Percentiles rank a stretch among this genome's conserved stretches.
Conservation (phyloP, 2,888 invertebrate species). For the Crossocerus cetratus region DNA sequence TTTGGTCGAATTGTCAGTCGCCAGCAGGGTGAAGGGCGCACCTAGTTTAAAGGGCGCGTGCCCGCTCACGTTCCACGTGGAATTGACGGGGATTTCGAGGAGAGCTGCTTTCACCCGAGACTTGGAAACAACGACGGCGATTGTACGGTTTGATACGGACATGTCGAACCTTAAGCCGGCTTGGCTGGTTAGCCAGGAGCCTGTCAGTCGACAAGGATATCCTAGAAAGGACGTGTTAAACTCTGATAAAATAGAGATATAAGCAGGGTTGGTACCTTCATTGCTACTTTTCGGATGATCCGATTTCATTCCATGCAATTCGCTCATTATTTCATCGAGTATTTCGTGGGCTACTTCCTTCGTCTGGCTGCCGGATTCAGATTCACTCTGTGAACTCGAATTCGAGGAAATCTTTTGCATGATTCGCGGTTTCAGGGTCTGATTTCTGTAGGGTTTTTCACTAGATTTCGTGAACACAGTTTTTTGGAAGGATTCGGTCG, state of each 20-base stretch:
- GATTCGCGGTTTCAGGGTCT: too few species aligned
- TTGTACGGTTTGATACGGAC: slow-evolving; percentile 58
- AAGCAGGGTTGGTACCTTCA: slow-evolving; percentile 2
- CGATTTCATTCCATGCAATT: slow-evolving; percentile 61
- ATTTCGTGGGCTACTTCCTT: slow-evolving; percentile 64
- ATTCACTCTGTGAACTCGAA: too few species aligned
- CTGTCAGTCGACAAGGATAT: slow-evolving; percentile 58
- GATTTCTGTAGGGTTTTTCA: too few species aligned
- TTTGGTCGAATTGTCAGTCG: slow-evolving; percentile 59
- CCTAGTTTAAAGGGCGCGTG: slow-evolving; percentile 62
- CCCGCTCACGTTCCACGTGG: slow-evolving; percentile 65
- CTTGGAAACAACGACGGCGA: slow-evolving; percentile 57
- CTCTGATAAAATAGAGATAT: neutral
- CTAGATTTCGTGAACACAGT: too few species aligned
- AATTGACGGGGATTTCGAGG: slow-evolving; percentile 57
- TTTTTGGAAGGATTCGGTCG: too few species aligned
- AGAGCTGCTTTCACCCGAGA: slow-evolving; percentile 12
- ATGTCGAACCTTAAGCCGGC: slow-evolving; percentile 65
- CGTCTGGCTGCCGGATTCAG: slow-evolving; percentile 57
- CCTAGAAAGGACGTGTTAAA: slow-evolving; percentile 32
- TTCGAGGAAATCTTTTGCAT: neutral
- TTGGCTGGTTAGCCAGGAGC: slow-evolving; percentile 64
- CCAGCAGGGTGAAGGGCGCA: slow-evolving; percentile 63
- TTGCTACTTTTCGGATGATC: slow-evolving; percentile 42
- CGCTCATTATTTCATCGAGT: slow-evolving; percentile 63